phyloP scores from a whole-genome alignment of 1,140 invertebrate genomes.

The Centruroides vittatus region DNA sequence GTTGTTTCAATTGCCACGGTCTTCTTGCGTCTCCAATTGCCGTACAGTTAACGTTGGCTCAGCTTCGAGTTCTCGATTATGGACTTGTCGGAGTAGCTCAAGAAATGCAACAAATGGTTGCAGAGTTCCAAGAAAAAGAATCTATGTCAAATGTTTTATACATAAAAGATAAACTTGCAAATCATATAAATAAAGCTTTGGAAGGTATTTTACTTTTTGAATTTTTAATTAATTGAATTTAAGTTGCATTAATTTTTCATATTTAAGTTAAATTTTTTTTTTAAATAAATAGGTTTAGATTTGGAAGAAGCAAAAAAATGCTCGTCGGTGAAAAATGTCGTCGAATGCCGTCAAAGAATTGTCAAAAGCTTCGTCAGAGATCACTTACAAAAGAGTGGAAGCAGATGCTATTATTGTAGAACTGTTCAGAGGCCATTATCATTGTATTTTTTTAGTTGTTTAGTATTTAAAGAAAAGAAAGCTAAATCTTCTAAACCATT shows the following conservation, averaged over 20 bases:
- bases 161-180: conserved; percentile 1
- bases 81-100: conserved; percentile 57
- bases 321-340: conserved; percentile 17
- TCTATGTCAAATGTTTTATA: not conserved
- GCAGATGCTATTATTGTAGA: conserved; percentile 25
- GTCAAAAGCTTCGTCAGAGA: conserved; percentile 20
- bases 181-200: not conserved
- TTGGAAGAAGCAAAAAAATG: not conserved
- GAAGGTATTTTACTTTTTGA: conserved; percentile 2
- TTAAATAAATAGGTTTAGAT: not conserved
- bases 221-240: not conserved
- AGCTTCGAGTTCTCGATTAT: conserved; percentile 55
- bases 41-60: conserved; percentile 42
- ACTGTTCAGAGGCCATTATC: conserved; percentile 4
- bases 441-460: conserved; percentile 2
- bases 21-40: conserved; percentile 22
- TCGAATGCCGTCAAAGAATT: conserved; percentile 19
- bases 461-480: no score
- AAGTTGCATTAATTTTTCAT: not conserved
- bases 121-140: not conserved
- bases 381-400: conserved; percentile 13
- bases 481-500: no score
- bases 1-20: conserved; percentile 35
- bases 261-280: not conserved
- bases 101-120: conserved; percentile 39